These are phyloP conservation scores for Nemotelus pantherinus DNA, from an alignment of 2,888 invertebrate genomes.

Conservation along the genomic window DNA sequence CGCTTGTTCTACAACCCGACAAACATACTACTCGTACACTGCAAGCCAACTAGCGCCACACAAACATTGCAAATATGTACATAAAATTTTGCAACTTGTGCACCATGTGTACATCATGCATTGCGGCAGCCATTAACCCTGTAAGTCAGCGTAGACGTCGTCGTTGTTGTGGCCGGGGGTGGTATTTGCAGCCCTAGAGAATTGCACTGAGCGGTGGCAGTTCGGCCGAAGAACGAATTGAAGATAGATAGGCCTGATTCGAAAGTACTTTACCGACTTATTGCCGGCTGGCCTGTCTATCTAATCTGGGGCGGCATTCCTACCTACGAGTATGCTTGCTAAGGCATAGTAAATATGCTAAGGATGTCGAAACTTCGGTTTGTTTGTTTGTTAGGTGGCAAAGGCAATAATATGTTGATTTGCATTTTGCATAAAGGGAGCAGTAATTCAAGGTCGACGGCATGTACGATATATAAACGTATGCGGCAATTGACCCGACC, in stretches of 20 bases:
- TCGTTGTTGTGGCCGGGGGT: neutral
- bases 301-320: no score
- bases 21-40: slow-evolving; percentile 19
- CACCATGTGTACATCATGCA: slow-evolving; percentile 45
- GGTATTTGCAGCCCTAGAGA: neutral
- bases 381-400: neutral
- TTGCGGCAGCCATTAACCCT: slow-evolving; percentile 45
- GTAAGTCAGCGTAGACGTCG: slow-evolving; percentile 36
- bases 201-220: slow-evolving; percentile 1
- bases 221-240: slow-evolving; percentile 11
- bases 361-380: neutral
- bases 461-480: neutral
- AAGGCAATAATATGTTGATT: neutral
- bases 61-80: slow-evolving; percentile 42
- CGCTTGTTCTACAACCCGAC: slow-evolving; percentile 39
- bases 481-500: no score
- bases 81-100: slow-evolving; percentile 44
- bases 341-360: slow-evolving; percentile 13
- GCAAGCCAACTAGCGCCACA: slow-evolving; percentile 19
- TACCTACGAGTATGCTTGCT: no score
- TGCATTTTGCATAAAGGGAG: neutral
- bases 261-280: slow-evolving; percentile 35
- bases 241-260: neutral
- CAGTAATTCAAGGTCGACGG: slow-evolving; percentile 6
- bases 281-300: slow-evolving; percentile 23